These are phyloP conservation scores for Anagyrus pseudococci DNA, from an alignment of 2,888 invertebrate genomes.

Conservation along the genomic window DNA sequence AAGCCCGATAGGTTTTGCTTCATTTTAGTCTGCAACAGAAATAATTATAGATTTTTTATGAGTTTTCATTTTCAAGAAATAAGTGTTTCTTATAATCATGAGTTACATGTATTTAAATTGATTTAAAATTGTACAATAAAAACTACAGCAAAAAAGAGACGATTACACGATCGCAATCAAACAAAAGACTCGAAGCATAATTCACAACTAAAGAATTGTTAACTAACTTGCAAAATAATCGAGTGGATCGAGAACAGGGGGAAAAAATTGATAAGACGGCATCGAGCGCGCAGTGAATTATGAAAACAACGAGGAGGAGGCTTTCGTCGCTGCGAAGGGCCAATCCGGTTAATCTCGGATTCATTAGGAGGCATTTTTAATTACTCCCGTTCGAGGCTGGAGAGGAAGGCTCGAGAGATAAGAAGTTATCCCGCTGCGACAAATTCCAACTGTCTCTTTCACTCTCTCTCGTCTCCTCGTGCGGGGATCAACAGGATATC, in stretches of 20 bases:
- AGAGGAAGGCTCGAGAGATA: constrained; percentile 17
- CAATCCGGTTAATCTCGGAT: constrained; percentile 29
- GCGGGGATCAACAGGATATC: constrained; percentile 22
- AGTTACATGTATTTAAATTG: too few species aligned
- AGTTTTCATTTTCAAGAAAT: too few species aligned
- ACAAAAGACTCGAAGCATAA: too few species aligned
- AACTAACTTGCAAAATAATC: not conserved
- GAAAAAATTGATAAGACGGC: constrained; percentile 22
- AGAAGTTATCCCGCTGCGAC: constrained; percentile 30
- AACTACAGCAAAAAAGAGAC: constrained; percentile 9
- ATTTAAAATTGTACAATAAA: too few species aligned
- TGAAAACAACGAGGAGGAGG: constrained; percentile 18
- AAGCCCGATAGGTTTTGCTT: constrained; percentile 45
- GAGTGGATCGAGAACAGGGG: too few species aligned
- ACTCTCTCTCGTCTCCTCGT: too few species aligned
- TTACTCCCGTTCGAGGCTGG: constrained; percentile 21
- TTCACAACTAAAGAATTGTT: not conserved
- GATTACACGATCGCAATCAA: not conserved
- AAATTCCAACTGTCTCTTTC: too few species aligned
- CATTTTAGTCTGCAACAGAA: constrained; percentile 47
- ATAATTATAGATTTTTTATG: too few species aligned
- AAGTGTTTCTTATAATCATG: too few species aligned
- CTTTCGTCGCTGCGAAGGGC: not conserved
- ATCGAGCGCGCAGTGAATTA: constrained; percentile 23
- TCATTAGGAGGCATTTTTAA: constrained; percentile 35